A percentile compares a stretch with the other conserved stretches of the same genome.
phyloP scores from a whole-genome alignment of 2,113 vertebrate species.

The Callipepla californica region DNA sequence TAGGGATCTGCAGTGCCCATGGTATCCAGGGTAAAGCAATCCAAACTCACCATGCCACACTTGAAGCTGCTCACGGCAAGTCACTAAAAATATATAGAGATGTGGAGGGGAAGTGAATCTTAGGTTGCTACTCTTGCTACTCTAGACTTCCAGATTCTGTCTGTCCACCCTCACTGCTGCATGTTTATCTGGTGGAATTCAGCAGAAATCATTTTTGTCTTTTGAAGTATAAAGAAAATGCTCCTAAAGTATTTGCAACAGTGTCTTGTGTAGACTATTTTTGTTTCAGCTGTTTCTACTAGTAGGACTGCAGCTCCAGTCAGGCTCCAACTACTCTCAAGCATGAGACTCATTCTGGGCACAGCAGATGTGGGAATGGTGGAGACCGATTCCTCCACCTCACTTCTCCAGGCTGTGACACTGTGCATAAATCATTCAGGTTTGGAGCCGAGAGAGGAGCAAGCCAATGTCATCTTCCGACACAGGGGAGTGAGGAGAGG shows the following conservation, averaged over 20 bases:
- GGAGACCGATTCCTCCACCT: background rate
- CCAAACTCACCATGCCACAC: background rate
- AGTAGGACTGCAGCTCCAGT: background rate
- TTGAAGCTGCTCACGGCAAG: background rate
- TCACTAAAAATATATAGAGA: background rate
- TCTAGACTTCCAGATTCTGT: background rate
- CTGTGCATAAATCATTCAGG: fast-evolving
- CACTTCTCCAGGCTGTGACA: background rate
- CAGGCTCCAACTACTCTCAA: background rate
- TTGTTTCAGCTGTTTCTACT: background rate
- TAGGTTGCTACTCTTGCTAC: background rate
- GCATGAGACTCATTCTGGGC: background rate
- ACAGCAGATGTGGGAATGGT: background rate
- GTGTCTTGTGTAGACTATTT: background rate
- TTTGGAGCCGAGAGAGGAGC: background rate
- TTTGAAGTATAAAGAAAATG: background rate
- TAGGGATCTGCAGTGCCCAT: background rate
- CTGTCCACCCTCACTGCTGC: background rate
- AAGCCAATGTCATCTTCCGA: background rate
- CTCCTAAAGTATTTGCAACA: background rate
- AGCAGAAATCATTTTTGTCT: background rate
- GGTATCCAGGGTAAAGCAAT: background rate
- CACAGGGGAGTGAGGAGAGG: background rate
- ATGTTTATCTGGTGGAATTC: background rate
- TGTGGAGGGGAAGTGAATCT: no score